These are phyloP conservation scores for Yasuhikotakia modesta DNA, from an alignment of 2,797 vertebrate genomes.

Conservation along the genomic window DNA sequence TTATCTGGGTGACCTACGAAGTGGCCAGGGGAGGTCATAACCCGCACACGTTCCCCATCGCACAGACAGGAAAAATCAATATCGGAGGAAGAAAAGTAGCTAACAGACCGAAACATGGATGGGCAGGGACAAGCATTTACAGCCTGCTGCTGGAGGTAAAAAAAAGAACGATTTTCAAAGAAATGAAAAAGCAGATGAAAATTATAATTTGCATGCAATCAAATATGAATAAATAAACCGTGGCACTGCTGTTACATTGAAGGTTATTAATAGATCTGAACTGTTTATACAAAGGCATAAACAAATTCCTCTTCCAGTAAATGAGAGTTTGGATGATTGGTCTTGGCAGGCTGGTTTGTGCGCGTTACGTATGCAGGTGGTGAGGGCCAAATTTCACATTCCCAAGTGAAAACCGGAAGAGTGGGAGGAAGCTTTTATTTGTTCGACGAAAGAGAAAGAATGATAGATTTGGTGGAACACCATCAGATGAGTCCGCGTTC, in stretches of 20 bases:
- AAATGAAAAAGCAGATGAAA: slow-evolving; percentile 9
- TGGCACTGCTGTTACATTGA: slow-evolving; percentile 10
- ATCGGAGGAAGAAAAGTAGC: slow-evolving; percentile 69
- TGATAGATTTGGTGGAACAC: slow-evolving; percentile 25
- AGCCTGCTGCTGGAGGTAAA: not conserved
- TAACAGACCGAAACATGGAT: slow-evolving; percentile 67
- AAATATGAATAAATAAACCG: slow-evolving; percentile 24
- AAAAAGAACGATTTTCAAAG: slow-evolving; percentile 10
- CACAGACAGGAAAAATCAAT: slow-evolving; percentile 83
- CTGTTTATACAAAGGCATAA: slow-evolving; percentile 33
- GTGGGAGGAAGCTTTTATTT: slow-evolving; percentile 13
- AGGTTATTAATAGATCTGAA: slow-evolving; percentile 39
- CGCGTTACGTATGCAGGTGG: not conserved
- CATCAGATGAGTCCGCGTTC: not conserved
- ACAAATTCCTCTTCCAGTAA: slow-evolving; percentile 17
- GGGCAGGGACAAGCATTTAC: slow-evolving; percentile 38
- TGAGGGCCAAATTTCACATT: slow-evolving; percentile 4
- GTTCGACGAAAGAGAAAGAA: slow-evolving; percentile 26
- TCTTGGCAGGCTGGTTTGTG: slow-evolving; percentile 31
- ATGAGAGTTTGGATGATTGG: slow-evolving; percentile 34
- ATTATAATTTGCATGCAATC: slow-evolving; percentile 16
- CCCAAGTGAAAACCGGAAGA: slow-evolving; percentile 13
- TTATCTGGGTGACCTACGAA: slow-evolving; percentile 84
- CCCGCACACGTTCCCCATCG: slow-evolving; percentile 72
- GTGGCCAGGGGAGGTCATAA: slow-evolving; percentile 75